A percentile compares a stretch with the other conserved stretches of the same genome.
phyloP scores from a whole-genome alignment of 2,797 vertebrate genomes.

The Manis crassicaudata region DNA sequence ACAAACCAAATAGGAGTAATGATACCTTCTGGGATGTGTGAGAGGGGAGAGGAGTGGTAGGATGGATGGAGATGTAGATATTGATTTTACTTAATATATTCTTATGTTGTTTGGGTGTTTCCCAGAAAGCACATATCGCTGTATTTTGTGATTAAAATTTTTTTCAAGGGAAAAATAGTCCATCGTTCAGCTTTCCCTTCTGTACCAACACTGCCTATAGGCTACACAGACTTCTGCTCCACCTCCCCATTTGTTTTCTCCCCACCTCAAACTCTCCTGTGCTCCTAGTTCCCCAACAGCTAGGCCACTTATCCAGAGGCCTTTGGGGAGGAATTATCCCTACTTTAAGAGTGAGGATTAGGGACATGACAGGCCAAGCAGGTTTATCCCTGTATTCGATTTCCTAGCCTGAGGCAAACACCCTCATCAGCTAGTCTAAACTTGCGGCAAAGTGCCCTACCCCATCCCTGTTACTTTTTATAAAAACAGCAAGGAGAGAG shows the following conservation, averaged over 20 bases:
- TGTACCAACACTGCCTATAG: neutral
- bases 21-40: neutral
- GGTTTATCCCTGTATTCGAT: neutral
- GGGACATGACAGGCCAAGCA: neutral
- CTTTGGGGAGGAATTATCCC: neutral
- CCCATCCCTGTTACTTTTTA: neutral
- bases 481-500: neutral
- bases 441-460: neutral
- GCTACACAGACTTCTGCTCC: neutral
- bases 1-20: neutral
- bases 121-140: no score
- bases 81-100: neutral
- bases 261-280: neutral
- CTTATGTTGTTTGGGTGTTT: neutral
- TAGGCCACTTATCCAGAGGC: neutral
- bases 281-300: neutral
- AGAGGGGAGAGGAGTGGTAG: neutral
- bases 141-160: neutral
- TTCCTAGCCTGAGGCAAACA: neutral
- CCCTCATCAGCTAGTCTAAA: neutral
- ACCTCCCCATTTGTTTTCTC: neutral
- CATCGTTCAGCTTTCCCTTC: neutral
- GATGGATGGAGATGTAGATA: neutral
- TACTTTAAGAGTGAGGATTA: no score
- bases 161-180: neutral